Evolutionary conservation across 1,140 invertebrate genomes (phyloP), one percentile per base, ranked within the genome.

Genomic region (Cherax destructor): DNA sequence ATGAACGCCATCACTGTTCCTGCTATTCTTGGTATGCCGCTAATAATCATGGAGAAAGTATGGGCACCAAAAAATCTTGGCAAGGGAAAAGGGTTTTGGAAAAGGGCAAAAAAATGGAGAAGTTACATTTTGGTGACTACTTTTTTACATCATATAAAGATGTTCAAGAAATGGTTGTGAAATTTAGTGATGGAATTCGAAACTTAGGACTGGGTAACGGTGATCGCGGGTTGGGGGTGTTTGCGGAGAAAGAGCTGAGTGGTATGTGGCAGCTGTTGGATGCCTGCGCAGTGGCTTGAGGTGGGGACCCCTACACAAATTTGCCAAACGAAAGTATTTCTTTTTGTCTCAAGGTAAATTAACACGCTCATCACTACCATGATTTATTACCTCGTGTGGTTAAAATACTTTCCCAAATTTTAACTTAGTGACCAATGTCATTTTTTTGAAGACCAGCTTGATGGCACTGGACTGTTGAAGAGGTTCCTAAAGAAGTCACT

Each of bases 171-270:
- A 92, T 94, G 74, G 93, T 94, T 9, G 93, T 92, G 24, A 94
- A 94, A 84, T 93, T 95, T 79, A 94, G 94, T 18, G 61, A 56
- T 4, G 93, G 92, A 21, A 78, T 94, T 16, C 24, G 72, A 16
- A 79, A 59, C 47, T 86, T 95, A 47, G 95, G 94, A 21, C 93
- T 94, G 85, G 93, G 93, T 88, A 94, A 94, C 0, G 92, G 93
- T 24, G 92, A 94, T 72, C 94, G 94, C 56, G 92, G n/a, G n/a
- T n/a, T 95, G 11, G 93, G 94, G 10, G 94, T 95, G 30, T 95
- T 95, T 93, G 94, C 95, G 13, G 95, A 95, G 89, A 95, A 7
- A 93, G 95, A 76, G 94, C 95, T 16, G 95, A 95, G 91, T 95
- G 95, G 95, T 94, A 95, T 93, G 94, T 95, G n/a, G 93, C 94